Conservation (phyloP, 2,113 vertebrate genomes). For the Smithornis capensis region DNA sequence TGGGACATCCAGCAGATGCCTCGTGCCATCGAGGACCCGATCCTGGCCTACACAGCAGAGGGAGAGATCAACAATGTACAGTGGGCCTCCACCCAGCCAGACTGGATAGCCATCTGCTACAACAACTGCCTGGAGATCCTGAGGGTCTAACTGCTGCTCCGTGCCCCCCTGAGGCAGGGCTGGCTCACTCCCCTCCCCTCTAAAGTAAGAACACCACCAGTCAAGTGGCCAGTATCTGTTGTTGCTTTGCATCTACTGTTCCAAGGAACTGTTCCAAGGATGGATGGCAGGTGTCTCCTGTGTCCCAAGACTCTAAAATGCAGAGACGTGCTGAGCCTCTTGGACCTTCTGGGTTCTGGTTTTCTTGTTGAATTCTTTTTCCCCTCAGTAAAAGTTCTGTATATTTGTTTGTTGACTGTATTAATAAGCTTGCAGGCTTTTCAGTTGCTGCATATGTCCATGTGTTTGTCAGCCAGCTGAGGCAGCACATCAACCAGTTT, state of each 20-base stretch:
- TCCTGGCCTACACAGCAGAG: slow-evolving; percentile 96
- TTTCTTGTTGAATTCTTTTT: slow-evolving; percentile 29
- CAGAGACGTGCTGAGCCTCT: slow-evolving; percentile 65
- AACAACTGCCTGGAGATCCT: slow-evolving; percentile 99
- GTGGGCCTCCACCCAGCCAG: slow-evolving; percentile 98
- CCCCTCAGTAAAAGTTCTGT: slow-evolving; percentile 68
- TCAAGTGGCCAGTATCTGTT: slow-evolving; percentile 77
- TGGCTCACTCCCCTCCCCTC: slow-evolving; percentile 60
- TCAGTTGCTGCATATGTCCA: slow-evolving; percentile 51
- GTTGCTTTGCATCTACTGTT: slow-evolving; percentile 76
- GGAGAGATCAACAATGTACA: slow-evolving; percentile 99
- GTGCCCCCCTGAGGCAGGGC: slow-evolving; percentile 40
- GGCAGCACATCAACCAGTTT: slow-evolving; percentile 35
- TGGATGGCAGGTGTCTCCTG: slow-evolving; percentile 47
- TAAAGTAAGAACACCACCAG: slow-evolving; percentile 73
- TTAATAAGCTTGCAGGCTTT: slow-evolving; percentile 67
- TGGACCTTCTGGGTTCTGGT: slow-evolving; percentile 69
- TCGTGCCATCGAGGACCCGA: slow-evolving; percentile 96
- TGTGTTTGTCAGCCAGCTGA: slow-evolving; percentile 60
- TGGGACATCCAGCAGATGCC: slow-evolving; percentile 99
- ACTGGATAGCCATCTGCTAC: slow-evolving; percentile 99
- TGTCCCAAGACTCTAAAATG: slow-evolving; percentile 58
- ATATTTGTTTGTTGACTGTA: slow-evolving; percentile 75
- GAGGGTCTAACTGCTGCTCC: slow-evolving; percentile 81
- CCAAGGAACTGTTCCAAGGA: slow-evolving; percentile 70